phyloP scores from a whole-genome alignment of 2,797 vertebrate genomes.

The Micromesistius poutassou region DNA sequence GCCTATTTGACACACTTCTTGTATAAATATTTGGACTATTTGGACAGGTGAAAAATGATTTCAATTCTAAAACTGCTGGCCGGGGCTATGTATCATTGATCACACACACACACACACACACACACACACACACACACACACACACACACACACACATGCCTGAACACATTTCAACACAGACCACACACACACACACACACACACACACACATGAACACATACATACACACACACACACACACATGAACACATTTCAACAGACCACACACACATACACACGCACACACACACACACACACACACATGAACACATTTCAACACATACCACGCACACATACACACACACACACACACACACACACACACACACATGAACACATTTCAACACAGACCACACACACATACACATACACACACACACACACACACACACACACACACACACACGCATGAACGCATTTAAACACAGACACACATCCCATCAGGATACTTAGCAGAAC shows the following conservation, averaged over 20 bases:
- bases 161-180: no score
- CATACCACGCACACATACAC: background rate
- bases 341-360: background rate
- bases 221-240: no score
- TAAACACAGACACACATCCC: background rate
- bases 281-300: no score
- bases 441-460: no score
- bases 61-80: background rate
- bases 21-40: background rate
- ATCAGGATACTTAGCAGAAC: background rate
- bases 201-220: background rate
- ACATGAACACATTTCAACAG: no score
- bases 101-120: constrained; percentile 4
- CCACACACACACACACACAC: background rate
- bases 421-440: no score
- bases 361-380: constrained; percentile 4
- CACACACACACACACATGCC: background rate
- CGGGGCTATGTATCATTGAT: background rate
- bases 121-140: background rate
- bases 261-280: background rate
- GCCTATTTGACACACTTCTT: background rate
- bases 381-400: no score
- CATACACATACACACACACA: background rate
- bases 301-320: background rate
- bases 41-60: background rate